A percentile compares a stretch with the other conserved stretches of the same genome.
Conservation (phyloP, 2,113 vertebrate genomes). For the Anseranas semipalmata region DNA sequence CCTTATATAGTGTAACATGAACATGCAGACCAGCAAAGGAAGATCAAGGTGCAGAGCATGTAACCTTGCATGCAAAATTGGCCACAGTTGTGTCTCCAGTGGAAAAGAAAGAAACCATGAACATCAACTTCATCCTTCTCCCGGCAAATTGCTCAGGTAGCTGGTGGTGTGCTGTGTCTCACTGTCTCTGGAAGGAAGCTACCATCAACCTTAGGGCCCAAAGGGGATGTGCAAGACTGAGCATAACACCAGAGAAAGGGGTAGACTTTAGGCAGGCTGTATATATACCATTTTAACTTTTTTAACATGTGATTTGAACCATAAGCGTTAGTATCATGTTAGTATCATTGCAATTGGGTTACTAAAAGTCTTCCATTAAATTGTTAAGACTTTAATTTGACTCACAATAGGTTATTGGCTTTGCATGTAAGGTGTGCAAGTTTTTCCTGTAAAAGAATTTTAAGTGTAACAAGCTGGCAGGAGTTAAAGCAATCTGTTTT, state of each 20-base stretch:
- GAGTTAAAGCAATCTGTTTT: neutral
- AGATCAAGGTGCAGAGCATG: neutral
- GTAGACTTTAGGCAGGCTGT: neutral
- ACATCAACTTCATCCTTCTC: neutral
- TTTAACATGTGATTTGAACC: neutral
- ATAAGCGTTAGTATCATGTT: neutral
- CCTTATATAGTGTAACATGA: neutral
- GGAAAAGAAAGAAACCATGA: neutral
- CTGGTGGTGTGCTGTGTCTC: accelerated
- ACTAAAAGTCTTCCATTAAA: neutral
- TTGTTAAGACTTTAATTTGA: neutral
- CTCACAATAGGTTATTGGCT: neutral
- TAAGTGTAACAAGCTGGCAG: neutral
- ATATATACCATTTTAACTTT: neutral
- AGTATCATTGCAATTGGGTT: neutral
- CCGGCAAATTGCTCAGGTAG: neutral
- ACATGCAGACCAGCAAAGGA: neutral
- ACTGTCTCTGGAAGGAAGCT: neutral
- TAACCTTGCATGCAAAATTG: neutral
- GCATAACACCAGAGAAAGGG: neutral
- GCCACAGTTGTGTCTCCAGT: neutral
- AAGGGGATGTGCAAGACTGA: neutral
- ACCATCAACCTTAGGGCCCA: neutral
- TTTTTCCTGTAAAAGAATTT: neutral
- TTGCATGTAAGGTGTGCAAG: neutral